Conservation (phyloP, 2,888 invertebrate genomes). For the Bellardia pandia region DNA sequence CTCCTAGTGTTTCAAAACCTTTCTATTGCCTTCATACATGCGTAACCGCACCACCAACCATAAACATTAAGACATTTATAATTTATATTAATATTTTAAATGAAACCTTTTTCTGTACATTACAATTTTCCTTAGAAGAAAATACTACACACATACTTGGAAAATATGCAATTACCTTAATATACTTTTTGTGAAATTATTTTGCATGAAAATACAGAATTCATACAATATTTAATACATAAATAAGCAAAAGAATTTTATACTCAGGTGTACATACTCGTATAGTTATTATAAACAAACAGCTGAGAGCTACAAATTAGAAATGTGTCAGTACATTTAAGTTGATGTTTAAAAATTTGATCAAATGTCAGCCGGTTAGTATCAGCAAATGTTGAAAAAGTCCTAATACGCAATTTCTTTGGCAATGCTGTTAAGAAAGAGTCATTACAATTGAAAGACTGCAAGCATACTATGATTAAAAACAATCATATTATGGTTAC, state of each 20-base stretch:
- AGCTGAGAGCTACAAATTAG: neutral
- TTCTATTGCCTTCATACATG: no score
- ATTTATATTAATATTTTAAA: slow-evolving; percentile 37
- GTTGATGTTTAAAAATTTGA: no score
- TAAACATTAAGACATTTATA: slow-evolving; percentile 23
- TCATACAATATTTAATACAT: slow-evolving; percentile 13
- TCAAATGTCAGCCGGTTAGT: no score
- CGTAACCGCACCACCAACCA: neutral
- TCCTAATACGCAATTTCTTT: no score
- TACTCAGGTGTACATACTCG: neutral
- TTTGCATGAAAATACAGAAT: neutral
- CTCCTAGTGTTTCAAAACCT: no score
- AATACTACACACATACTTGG: neutral
- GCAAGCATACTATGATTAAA: no score
- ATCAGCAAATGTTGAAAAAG: no score
- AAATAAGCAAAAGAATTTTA: neutral
- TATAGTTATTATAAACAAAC: neutral
- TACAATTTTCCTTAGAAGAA: slow-evolving; percentile 17
- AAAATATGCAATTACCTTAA: slow-evolving; percentile 14
- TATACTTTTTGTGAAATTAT: slow-evolving; percentile 8
- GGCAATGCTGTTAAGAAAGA: no score
- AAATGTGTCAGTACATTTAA: neutral
- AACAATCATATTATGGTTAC: no score
- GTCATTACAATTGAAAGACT: no score
- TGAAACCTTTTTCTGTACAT: slow-evolving; percentile 9